phyloP scores from a whole-genome alignment of 2,888 invertebrate genomes.

The Diarsia mendica region DNA sequence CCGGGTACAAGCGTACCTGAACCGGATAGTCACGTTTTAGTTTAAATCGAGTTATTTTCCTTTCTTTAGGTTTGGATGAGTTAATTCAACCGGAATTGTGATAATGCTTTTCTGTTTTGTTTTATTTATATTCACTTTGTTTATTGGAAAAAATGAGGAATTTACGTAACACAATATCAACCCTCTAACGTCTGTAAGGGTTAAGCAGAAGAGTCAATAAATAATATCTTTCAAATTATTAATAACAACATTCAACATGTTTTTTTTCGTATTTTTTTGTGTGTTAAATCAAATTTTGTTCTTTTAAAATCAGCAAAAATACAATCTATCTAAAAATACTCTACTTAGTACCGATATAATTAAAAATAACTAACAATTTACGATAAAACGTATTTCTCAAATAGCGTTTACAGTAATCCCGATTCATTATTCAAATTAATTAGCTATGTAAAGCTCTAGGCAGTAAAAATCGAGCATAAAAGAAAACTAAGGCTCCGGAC shows the following conservation, averaged over 20 bases:
- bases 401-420: constrained; percentile 5
- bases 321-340: neutral
- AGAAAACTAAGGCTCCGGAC: constrained; percentile 11
- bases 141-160: neutral
- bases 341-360: neutral
- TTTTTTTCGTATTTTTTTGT: too few relatives aligned
- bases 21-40: constrained; percentile 28
- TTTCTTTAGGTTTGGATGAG: constrained; percentile 4
- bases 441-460: constrained; percentile 17
- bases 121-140: neutral
- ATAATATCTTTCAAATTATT: too few relatives aligned
- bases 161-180: neutral
- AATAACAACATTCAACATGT: too few relatives aligned
- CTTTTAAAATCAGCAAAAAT: neutral
- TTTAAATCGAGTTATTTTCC: constrained; percentile 38
- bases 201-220: neutral
- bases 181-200: neutral
- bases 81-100: constrained; percentile 1
- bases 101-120: neutral
- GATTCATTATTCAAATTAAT: constrained; percentile 34
- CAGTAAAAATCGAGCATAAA: constrained; percentile 32
- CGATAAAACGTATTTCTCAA: neutral
- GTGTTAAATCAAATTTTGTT: neutral
- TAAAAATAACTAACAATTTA: neutral
- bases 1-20: constrained; percentile 3